A percentile compares a stretch with the other conserved stretches of the same genome.
Evolutionary conservation across 2,113 vertebrate genomes (phyloP).

Genomic region (Pampusana beccarii): DNA sequence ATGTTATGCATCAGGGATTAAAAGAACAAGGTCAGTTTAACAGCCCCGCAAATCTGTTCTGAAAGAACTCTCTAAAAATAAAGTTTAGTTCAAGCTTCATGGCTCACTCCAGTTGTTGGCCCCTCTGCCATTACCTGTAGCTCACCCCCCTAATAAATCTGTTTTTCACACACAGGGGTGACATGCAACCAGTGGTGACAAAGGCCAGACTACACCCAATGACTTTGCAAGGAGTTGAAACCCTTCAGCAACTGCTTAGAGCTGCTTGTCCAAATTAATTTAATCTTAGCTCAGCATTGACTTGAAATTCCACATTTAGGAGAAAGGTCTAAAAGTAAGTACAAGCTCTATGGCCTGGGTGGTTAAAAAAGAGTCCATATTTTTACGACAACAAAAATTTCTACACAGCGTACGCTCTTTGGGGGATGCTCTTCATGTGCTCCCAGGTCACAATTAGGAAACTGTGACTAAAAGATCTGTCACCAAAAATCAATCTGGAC

Average conservation of each 20-base stretch:
- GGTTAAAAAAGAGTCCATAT: neutral
- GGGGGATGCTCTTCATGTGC: neutral
- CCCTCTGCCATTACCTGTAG: neutral
- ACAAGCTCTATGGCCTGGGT: neutral
- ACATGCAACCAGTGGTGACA: too few relatives aligned
- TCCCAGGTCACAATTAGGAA: neutral
- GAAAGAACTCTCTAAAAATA: neutral
- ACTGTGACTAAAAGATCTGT: neutral
- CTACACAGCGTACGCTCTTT: fast-evolving
- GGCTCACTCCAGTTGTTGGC: neutral
- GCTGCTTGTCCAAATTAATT: neutral
- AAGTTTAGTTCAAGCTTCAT: neutral
- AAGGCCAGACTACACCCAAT: neutral
- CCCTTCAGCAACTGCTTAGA: neutral
- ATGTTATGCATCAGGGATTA: neutral
- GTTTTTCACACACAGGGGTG: neutral
- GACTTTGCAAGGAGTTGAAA: neutral
- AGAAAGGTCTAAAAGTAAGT: neutral
- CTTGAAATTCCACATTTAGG: neutral
- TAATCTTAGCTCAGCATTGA: neutral
- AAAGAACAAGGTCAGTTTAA: neutral
- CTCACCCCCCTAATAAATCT: neutral
- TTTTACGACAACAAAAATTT: neutral
- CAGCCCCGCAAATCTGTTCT: neutral
- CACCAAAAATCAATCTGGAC: neutral